These are phyloP conservation scores for Sebastes matsubarae DNA, from an alignment of 2,797 vertebrate genomes.

Conservation along the genomic window DNA sequence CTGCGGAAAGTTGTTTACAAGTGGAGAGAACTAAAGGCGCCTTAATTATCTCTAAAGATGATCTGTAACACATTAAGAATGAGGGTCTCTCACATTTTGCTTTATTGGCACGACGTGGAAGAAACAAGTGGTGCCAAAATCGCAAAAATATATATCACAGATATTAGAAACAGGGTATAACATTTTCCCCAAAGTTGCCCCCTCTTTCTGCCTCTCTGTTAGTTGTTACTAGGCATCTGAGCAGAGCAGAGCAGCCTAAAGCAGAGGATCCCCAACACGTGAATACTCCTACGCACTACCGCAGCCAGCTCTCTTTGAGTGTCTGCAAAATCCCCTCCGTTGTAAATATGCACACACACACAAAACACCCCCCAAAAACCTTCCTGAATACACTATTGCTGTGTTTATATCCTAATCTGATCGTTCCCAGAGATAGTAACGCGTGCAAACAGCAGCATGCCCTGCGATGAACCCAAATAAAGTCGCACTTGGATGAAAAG, in stretches of 20 bases:
- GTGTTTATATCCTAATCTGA: background rate
- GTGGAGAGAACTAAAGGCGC: background rate
- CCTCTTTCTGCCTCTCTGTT: background rate
- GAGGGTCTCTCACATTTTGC: background rate
- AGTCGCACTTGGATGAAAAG: background rate
- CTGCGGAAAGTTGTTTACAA: conserved; percentile 47
- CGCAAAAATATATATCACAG: background rate
- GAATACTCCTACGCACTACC: conserved; percentile 64
- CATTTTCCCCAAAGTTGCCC: conserved; percentile 4
- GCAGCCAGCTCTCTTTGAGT: conserved; percentile 54
- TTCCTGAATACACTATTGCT: background rate
- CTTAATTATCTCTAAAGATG: background rate
- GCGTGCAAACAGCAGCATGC: background rate
- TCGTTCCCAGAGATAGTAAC: background rate
- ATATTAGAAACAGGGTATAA: background rate
- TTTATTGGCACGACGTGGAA: background rate
- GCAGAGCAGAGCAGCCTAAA: conserved; percentile 53
- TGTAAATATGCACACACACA: conserved; percentile 2
- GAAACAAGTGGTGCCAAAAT: background rate
- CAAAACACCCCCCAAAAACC: background rate
- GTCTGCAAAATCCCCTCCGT: conserved; percentile 42
- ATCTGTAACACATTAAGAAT: background rate
- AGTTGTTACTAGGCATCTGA: conserved; percentile 69
- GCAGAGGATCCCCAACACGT: conserved; percentile 72
- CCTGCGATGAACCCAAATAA: conserved; percentile 2